A percentile compares a stretch with the other conserved stretches of the same genome.
Conservation (phyloP, 1,140 invertebrate species). For the Calliopsis andreniformis region DNA sequence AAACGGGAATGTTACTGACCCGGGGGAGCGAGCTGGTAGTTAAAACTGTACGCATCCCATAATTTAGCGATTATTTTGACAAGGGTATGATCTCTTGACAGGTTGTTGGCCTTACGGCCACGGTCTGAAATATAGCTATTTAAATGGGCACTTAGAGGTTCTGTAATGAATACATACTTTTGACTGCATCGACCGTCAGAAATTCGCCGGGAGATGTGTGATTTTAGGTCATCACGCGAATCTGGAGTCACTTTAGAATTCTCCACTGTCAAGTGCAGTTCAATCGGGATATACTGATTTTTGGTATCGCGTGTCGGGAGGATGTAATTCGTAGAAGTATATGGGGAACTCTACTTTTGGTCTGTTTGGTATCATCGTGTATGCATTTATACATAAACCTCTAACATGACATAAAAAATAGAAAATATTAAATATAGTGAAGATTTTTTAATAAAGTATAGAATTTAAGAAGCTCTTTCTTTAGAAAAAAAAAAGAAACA, state of each 20-base stretch:
- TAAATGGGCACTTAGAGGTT: conserved; percentile 70
- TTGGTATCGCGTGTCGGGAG: not conserved
- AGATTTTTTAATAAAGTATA: too few species aligned
- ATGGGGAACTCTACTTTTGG: not conserved
- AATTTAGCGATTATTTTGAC: conserved; percentile 81
- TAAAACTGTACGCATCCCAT: conserved; percentile 76
- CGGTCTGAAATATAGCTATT: conserved; percentile 74
- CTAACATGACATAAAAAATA: too few species aligned
- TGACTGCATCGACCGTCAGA: conserved; percentile 10
- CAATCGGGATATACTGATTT: not conserved
- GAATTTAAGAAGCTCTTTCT: too few species aligned
- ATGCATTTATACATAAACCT: not conserved
- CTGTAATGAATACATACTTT: conserved; percentile 65
- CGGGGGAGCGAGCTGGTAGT: conserved; percentile 66
- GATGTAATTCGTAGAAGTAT: not conserved
- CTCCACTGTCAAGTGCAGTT: not conserved
- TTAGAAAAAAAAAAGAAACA: too few species aligned
- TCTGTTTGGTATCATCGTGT: not conserved
- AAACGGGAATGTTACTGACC: conserved; percentile 70
- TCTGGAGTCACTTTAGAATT: not conserved
- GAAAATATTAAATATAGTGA: too few species aligned
- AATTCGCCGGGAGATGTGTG: conserved; percentile 14
- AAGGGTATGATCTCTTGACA: conserved; percentile 79
- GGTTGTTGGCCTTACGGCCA: conserved; percentile 74
- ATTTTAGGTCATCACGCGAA: conserved; percentile 9